Evolutionary conservation across 1,140 invertebrate species (phyloP).

Genomic region (Coptotermes formosanus): DNA sequence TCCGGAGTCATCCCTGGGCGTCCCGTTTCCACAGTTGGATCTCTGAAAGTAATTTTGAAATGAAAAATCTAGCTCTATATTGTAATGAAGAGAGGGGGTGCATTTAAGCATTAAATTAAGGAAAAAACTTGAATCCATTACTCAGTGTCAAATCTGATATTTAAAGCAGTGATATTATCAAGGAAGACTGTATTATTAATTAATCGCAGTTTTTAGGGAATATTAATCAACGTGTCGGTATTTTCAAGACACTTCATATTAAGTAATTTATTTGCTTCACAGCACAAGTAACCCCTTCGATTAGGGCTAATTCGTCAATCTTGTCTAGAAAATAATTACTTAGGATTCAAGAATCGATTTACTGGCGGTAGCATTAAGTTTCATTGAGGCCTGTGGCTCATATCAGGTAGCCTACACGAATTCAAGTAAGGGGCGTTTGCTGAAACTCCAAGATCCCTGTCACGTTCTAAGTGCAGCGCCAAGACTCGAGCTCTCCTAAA

Average conservation of each 20-base stretch:
- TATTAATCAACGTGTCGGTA: neutral
- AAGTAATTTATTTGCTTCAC: neutral
- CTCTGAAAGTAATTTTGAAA: too few species aligned
- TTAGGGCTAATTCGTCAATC: neutral
- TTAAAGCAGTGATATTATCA: neutral
- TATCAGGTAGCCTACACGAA: too few species aligned
- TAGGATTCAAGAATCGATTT: neutral
- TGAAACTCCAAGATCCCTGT: too few species aligned
- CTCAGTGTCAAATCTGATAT: neutral
- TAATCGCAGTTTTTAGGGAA: neutral
- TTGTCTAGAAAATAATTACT: neutral
- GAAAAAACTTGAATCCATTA: neutral
- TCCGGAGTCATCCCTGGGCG: too few species aligned
- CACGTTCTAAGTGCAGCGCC: too few species aligned
- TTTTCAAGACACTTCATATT: neutral
- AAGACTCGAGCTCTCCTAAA: too few species aligned
- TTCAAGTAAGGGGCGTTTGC: too few species aligned
- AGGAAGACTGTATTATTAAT: neutral
- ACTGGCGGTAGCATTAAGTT: too few species aligned
- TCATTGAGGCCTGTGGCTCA: too few species aligned
- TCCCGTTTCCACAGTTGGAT: too few species aligned
- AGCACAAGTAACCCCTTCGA: neutral
- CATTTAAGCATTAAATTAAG: neutral
- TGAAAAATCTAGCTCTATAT: too few species aligned
- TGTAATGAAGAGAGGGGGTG: too few species aligned